These are phyloP conservation scores for Leucoraja erinaceus DNA, from an alignment of 2,113 vertebrate species.

Conservation along the genomic window DNA sequence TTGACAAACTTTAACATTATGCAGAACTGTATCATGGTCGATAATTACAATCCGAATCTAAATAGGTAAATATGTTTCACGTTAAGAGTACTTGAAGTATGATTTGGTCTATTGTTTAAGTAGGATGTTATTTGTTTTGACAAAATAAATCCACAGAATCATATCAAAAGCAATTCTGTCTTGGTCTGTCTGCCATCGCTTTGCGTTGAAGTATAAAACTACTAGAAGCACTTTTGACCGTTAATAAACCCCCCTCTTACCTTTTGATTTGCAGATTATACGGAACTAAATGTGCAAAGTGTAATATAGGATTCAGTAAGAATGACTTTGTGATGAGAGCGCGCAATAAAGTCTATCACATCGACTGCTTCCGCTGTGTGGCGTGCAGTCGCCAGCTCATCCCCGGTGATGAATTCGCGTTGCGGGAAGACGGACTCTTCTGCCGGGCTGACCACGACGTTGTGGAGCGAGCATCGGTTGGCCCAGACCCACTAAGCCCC, in stretches of 20 bases:
- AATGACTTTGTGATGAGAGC: constrained; percentile 98
- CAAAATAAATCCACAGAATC: not conserved
- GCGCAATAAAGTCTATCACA: constrained; percentile 94
- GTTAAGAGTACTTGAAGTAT: not conserved
- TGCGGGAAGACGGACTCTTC: constrained; percentile 91
- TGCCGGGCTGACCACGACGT: constrained; percentile 94
- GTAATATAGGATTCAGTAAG: constrained; percentile 97
- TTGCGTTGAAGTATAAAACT: not conserved
- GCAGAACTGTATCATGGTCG: not conserved
- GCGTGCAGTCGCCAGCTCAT: constrained; percentile 97
- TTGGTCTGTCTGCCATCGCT: not conserved
- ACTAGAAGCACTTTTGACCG: not conserved
- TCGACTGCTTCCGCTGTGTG: constrained; percentile 97
- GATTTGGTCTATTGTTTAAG: not conserved
- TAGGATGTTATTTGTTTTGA: not conserved
- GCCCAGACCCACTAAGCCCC: constrained; percentile 82
- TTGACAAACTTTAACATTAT: not conserved
- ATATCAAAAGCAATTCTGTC: not conserved
- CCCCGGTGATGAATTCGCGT: constrained; percentile 91
- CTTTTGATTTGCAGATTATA: constrained; percentile 68
- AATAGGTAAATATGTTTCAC: not conserved
- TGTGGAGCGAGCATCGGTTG: constrained; percentile 83
- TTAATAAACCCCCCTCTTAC: not conserved
- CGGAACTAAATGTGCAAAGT: constrained; percentile 96
- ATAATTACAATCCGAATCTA: not conserved